Evolutionary conservation across 1,140 invertebrate species (phyloP), one percentile per base, ranked within the genome.

Genomic region (Dufourea novaeangliae): DNA sequence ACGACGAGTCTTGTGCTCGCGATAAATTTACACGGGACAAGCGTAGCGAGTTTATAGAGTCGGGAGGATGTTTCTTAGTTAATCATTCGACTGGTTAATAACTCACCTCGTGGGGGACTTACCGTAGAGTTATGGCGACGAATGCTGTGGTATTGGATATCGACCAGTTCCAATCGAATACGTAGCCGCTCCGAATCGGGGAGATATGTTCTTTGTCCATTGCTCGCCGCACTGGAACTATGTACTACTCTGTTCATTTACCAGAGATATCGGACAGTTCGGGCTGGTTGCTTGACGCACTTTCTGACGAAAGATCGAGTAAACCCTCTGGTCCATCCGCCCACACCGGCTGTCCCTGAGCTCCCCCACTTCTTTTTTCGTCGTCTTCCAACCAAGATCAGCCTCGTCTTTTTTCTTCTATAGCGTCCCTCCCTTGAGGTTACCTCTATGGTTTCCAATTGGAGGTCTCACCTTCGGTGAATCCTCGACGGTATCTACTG

Each of bases 241-340:
- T 17, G 57, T 72, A 22, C n/a, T n/a, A n/a, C n/a, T n/a, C n/a
- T n/a, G n/a, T n/a, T n/a, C n/a, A n/a, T n/a, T n/a, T n/a, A n/a
- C n/a, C n/a, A n/a, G n/a, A n/a, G n/a, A n/a, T n/a, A n/a, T 1
- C n/a, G 25, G 39, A 39, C 46, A 34, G 41, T 29, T 59, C n/a
- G 32, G 20, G 1, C 41, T n/a, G n/a, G 17, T 50, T 27, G 61
- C 67, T 79, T 27, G 62, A 25, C 37, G 14, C 52, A 56, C 54
- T 25, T 78, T 73, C 39, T 74, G 61, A 4, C 52, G 34, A n/a
- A 34, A 75, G 67, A 75, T 85, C 22, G 71, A 71, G 66, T 34
- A 54, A 71, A 79, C 70, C 83, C 46, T 57, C 44, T 69, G 64
- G 66, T 77, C 62, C 76, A 56, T 27, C 62, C 63, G 67, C 68